Base-by-base conservation (phyloP, 2,797 vertebrate genomes). In the Morus bassanus region DNA sequence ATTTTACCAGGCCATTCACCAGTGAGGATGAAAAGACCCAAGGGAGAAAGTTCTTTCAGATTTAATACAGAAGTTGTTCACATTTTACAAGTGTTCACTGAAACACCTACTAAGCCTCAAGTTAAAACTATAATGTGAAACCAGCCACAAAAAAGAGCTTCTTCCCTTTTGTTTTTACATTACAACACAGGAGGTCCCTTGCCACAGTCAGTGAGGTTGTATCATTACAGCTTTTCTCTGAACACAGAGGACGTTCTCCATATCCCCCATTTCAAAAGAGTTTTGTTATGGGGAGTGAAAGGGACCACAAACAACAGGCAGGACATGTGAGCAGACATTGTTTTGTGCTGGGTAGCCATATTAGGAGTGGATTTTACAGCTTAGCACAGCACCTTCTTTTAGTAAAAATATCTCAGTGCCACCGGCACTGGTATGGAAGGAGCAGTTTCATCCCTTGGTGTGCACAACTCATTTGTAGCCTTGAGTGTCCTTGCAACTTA, bases 71-170 rank as follows among this genome's bases (percentile, higher is more conserved):
- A 78, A 63, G 31, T 72, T 65, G 41, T 86, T 91, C 74, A 75
- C 11, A 51, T 76, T 96, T 91, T 82, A 80, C 41, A 82, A 85
- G 4, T 4, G 15, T 92, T 96, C 85, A 59, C 74, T 39, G 54
- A 73, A 60, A 79, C 18, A 64, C n/a, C 45, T 57, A 59, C 48
- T 79, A 82, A 89, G 48, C 48, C 67, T 76, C 22, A 64, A 63
- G 59, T 95, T 87, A 82, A 85, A 95, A 85, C 39, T 85, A 45
- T 75, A 72, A 86, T 41, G 25, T 48, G 37, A 91, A 95, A 74
- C 21, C 19, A 82, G 37, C 13, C 48, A 75, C 51, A 94, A 65
- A 85, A 31, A 0, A 0, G 16, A 80, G 19, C 7, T 64, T 80
- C 10, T 77, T n/a, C 9, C 7, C 13, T 91, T 81, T 81, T 60